phyloP scores from a whole-genome alignment of 1,140 invertebrate species.

The Phymastichus coffea region DNA sequence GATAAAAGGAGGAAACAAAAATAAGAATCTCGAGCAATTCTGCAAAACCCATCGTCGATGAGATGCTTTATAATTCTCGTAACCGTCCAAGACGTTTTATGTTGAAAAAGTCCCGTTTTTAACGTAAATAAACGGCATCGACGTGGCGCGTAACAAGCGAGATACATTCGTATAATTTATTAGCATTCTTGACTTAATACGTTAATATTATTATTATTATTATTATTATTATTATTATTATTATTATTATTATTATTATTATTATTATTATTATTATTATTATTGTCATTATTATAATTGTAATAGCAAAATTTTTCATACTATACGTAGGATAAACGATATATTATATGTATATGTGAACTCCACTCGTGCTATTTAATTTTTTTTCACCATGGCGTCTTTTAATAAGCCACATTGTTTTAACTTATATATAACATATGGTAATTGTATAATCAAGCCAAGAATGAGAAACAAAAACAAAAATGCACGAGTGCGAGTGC shows the following conservation, averaged over 20 bases:
- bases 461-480: background rate
- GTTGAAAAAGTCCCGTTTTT: conserved; percentile 43
- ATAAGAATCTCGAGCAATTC: conserved; percentile 30
- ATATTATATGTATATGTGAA: conserved; percentile 23
- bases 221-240: no score
- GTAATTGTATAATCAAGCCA: conserved; percentile 13
- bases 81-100: conserved; percentile 48
- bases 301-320: conserved; percentile 41
- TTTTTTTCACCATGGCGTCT: conserved; percentile 8
- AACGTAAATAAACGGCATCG: conserved; percentile 30
- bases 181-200: conserved; percentile 39
- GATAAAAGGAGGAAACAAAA: no score
- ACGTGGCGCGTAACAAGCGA: conserved; percentile 3
- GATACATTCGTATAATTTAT: conserved; percentile 49
- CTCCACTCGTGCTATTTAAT: conserved; percentile 6
- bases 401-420: conserved; percentile 20
- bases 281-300: no score
- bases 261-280: no score
- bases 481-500: background rate
- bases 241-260: no score
- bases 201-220: conserved; percentile 43
- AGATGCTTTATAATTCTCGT: conserved; percentile 43
- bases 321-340: conserved; percentile 20
- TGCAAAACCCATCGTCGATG: conserved; percentile 35
- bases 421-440: conserved; percentile 12